phyloP scores from a whole-genome alignment of 1,140 invertebrate species.

The Pogonus chalceus region DNA sequence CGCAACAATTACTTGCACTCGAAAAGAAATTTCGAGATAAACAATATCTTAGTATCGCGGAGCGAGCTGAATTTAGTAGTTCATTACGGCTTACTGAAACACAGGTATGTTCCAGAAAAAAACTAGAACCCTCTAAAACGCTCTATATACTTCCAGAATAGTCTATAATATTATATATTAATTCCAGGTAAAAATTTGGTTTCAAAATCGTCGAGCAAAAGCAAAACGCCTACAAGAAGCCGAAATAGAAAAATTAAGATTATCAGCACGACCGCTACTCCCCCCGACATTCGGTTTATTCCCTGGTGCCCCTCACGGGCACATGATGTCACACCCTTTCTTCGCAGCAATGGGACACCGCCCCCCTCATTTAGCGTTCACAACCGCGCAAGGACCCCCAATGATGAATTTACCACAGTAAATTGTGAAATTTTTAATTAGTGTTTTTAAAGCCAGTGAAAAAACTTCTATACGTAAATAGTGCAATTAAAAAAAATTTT shows the following conservation, averaged over 20 bases:
- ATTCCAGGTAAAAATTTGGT: constrained; percentile 91
- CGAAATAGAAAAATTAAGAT: constrained; percentile 71
- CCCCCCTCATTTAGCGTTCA: constrained; percentile 19
- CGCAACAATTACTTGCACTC: constrained; percentile 84
- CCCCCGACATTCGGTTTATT: constrained; percentile 30
- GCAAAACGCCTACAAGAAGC: constrained; percentile 90
- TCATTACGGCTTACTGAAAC: constrained; percentile 92
- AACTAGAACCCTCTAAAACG: not conserved
- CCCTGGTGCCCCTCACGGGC: constrained; percentile 17
- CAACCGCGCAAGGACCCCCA: not conserved
- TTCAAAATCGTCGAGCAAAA: constrained; percentile 92
- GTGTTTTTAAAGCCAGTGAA: too few relatives aligned
- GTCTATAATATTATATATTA: constrained; percentile 19
- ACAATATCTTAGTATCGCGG: constrained; percentile 93
- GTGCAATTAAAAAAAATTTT: not conserved
- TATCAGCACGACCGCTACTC: constrained; percentile 30
- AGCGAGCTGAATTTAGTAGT: constrained; percentile 91
- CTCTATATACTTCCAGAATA: not conserved
- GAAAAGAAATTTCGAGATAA: constrained; percentile 95
- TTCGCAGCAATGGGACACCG: constrained; percentile 32
- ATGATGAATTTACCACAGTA: constrained; percentile 9
- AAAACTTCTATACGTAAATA: not conserved
- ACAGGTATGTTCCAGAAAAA: constrained; percentile 46
- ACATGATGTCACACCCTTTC: constrained; percentile 27
- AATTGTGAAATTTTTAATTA: too few relatives aligned